These are phyloP conservation scores for Penaeus chinensis DNA, from an alignment of 1,140 invertebrate genomes.

Conservation along the genomic window DNA sequence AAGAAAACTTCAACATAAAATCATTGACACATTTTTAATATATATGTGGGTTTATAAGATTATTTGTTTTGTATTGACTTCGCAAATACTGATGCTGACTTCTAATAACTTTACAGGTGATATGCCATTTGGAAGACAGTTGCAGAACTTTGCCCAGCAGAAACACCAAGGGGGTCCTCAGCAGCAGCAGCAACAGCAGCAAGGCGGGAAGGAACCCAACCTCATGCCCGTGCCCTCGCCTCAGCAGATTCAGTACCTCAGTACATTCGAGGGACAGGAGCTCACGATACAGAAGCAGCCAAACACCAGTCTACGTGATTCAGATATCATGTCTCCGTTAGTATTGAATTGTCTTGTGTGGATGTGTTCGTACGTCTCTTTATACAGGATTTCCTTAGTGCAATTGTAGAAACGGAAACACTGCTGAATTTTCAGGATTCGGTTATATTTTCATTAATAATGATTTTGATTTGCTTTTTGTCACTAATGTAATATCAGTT, in stretches of 20 bases:
- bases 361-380: too few species aligned
- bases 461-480: background rate
- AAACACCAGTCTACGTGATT: constrained; percentile 87
- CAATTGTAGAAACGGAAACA: background rate
- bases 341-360: constrained; percentile 38
- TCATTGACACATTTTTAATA: too few species aligned
- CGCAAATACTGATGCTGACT: too few species aligned
- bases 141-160: constrained; percentile 82
- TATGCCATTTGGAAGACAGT: constrained; percentile 80
- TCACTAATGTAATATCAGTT: background rate
- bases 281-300: constrained; percentile 96
- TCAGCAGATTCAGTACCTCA: constrained; percentile 95
- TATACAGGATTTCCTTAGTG: background rate
- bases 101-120: constrained; percentile 68
- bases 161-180: constrained; percentile 72
- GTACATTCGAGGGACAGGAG: constrained; percentile 96
- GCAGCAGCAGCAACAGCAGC: constrained; percentile 63
- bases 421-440: too few species aligned
- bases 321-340: constrained; percentile 67
- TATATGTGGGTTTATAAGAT: too few species aligned
- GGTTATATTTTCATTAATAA: too few species aligned
- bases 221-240: constrained; percentile 96
- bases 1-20: too few species aligned
- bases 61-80: too few species aligned
- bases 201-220: constrained; percentile 82